These are phyloP conservation scores for Ovis canadensis DNA, from an alignment of 2,113 vertebrate species.

Conservation along the genomic window DNA sequence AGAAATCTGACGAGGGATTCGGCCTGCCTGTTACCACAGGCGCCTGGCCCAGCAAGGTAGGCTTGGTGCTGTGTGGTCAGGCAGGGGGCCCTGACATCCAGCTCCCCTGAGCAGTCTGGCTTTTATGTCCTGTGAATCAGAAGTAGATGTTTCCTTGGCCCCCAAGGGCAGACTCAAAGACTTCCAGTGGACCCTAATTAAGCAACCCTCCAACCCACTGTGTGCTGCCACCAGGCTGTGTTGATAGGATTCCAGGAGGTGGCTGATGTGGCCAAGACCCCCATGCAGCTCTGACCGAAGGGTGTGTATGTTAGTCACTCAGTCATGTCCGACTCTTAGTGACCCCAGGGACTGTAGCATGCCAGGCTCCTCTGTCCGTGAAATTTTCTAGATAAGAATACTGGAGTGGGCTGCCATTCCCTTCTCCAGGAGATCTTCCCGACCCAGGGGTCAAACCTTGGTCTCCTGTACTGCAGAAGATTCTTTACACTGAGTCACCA, in stretches of 20 bases:
- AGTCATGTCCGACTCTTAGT: background rate
- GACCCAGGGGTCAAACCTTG: background rate
- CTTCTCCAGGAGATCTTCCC: background rate
- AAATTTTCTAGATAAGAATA: background rate
- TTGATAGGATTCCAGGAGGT: background rate
- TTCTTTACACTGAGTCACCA: background rate
- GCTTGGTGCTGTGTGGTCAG: too few relatives aligned
- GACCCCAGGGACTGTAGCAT: background rate
- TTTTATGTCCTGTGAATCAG: background rate
- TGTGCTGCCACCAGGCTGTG: background rate
- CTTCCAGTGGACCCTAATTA: background rate
- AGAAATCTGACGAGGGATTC: background rate
- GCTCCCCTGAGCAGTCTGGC: background rate
- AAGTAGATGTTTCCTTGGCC: background rate
- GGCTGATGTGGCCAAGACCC: background rate
- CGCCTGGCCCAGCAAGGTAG: background rate
- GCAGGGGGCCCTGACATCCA: background rate
- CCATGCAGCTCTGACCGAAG: rapidly evolving
- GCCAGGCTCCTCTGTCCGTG: background rate
- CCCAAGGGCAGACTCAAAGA: background rate
- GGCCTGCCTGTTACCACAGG: background rate
- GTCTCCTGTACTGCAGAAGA: background rate
- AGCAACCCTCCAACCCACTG: background rate
- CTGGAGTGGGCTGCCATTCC: background rate
- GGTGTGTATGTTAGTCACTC: background rate